Evolutionary conservation across 2,797 vertebrate species (phyloP).

Genomic region (Hemibagrus guttatus): DNA sequence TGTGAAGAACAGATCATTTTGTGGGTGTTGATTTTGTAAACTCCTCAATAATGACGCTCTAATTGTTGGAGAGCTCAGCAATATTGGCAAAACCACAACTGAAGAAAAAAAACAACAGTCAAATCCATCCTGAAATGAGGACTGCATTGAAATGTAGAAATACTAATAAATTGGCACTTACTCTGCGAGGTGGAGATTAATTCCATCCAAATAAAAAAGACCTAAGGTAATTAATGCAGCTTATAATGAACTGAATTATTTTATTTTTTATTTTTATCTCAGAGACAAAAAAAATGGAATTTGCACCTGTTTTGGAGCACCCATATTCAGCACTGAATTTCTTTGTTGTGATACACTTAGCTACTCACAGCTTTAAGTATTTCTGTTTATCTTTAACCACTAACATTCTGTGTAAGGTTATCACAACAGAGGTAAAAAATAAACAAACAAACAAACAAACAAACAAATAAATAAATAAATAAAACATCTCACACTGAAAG

Average conservation of each 20-base stretch:
- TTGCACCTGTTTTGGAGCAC: too few relatives aligned
- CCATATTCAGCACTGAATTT: too few relatives aligned
- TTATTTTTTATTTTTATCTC: too few relatives aligned
- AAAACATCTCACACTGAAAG: too few relatives aligned
- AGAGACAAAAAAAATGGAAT: too few relatives aligned
- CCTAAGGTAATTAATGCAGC: neutral
- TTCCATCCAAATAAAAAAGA: neutral
- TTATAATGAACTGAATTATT: neutral
- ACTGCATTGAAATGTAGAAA: constrained; percentile 3
- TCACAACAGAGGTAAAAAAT: too few relatives aligned
- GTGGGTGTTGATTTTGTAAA: constrained; percentile 1
- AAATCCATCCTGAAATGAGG: neutral
- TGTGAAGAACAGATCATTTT: constrained; percentile 8
- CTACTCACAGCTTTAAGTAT: too few relatives aligned
- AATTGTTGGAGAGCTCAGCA: neutral
- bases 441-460: too few relatives aligned
- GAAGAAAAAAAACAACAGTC: neutral
- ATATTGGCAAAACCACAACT: neutral
- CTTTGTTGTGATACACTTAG: too few relatives aligned
- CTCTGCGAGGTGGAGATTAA: neutral
- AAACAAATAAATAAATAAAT: too few relatives aligned
- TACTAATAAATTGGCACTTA: neutral
- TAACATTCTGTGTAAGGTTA: too few relatives aligned
- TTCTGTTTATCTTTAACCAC: too few relatives aligned
- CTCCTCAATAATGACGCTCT: neutral